Percentiles rank a stretch among this genome's conserved stretches.
These are phyloP conservation scores for Crioceris asparagi DNA, from an alignment of 2,888 invertebrate genomes.

Conservation along the genomic window DNA sequence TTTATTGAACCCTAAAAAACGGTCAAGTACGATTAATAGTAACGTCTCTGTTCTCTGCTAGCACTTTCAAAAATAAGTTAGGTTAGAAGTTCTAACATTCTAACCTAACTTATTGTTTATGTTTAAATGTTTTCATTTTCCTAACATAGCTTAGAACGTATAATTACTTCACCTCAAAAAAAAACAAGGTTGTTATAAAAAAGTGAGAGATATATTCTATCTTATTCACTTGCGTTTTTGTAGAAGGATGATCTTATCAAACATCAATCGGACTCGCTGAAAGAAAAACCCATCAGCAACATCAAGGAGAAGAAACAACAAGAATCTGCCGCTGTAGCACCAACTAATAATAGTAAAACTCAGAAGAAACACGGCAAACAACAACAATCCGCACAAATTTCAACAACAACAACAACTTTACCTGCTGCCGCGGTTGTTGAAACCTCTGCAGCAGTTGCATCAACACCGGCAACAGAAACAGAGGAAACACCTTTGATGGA, in stretches of 20 bases:
- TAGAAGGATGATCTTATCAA: slow-evolving; percentile 17
- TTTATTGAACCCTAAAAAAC: no score
- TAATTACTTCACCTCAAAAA: not conserved
- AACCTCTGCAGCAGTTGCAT: not conserved
- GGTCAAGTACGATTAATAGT: no score
- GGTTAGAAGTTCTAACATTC: no score
- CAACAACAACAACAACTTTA: not conserved
- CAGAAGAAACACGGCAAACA: slow-evolving; percentile 11
- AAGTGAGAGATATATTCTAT: not conserved
- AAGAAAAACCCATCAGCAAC: slow-evolving; percentile 10
- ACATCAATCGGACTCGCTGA: slow-evolving; percentile 15
- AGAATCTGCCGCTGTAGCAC: slow-evolving; percentile 10
- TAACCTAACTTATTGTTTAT: no score
- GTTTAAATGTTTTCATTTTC: no score
- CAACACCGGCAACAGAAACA: slow-evolving; percentile 1
- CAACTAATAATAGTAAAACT: slow-evolving; percentile 25
- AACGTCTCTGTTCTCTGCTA: no score
- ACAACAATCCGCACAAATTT: no score
- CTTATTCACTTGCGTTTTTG: slow-evolving; percentile 3
- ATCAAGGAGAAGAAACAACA: slow-evolving; percentile 17
- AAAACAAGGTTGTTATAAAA: not conserved
- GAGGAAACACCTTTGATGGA: no score
- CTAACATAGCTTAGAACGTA: no score
- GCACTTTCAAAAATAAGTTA: no score
- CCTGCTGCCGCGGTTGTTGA: slow-evolving; percentile 4